Evolutionary conservation across 2,888 invertebrate genomes (phyloP), one percentile per base, ranked within the genome.

Genomic region (Frankliniella intonsa): DNA sequence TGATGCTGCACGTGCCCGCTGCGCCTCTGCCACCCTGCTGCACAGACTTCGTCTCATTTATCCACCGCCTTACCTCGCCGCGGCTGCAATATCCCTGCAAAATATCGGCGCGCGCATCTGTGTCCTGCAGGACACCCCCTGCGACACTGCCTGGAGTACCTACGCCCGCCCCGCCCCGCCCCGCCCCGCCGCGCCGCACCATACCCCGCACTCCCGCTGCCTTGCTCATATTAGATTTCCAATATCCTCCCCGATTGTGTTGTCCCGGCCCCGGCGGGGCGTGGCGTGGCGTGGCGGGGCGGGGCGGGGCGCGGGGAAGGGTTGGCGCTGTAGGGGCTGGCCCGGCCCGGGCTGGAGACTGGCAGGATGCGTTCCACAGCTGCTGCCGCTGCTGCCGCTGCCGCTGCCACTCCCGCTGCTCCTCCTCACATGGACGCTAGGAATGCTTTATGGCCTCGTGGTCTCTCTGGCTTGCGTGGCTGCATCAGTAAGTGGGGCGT

Each of bases 161-260:
- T 17, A 17, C 55, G 55, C 55, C 55, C 55, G 65, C 65, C 65
- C 65, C 14, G 55, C 55, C 55, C 55, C 55, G 55, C 55, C 55
- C 62, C 14, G 62, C 62, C 62, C 14, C 17, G 22, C 22, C 22
- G 22, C 14, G 69, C 69, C 69, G 22, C 69, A 69, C 69, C 69
- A 22, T 69, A 22, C 0, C 22, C n/a, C 69, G 22, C 22, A 69
- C 69, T n/a, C 22, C 22, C 69, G 22, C 22, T 11, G 69, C 65
- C 65, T 19, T 69, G 69, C 69, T 76, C 69, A 76, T 76, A 76
- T 76, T 76, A 76, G 69, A 76, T 76, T 76, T 76, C 69, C 69
- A 76, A 76, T 76, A 76, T 76, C 69, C 69, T 76, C 25, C 69
- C 69, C n/a, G 69, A 76, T 76, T 76, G 69, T 76, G 69, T 76